These are phyloP conservation scores for Scopus umbretta DNA, from an alignment of 2,113 vertebrate species.

Conservation along the genomic window DNA sequence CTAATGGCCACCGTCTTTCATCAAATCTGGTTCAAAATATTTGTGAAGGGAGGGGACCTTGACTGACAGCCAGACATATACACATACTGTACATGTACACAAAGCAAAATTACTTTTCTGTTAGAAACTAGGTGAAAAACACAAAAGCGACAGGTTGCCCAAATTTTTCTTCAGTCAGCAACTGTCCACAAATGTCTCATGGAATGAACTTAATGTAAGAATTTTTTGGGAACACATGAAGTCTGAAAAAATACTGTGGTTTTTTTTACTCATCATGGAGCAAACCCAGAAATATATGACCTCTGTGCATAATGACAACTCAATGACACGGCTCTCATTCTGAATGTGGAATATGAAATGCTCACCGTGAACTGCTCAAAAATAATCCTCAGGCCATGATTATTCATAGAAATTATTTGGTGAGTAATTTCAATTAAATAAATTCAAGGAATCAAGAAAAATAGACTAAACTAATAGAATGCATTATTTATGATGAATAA, in stretches of 20 bases:
- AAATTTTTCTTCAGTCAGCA: background rate
- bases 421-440: conserved; percentile 66
- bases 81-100: background rate
- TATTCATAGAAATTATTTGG: conserved; percentile 66
- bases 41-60: background rate
- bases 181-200: background rate
- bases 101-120: background rate
- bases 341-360: conserved; percentile 25
- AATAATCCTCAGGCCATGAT: conserved; percentile 54
- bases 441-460: conserved; percentile 50
- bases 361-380: background rate
- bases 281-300: background rate
- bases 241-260: background rate
- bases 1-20: background rate
- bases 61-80: background rate
- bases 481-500: conserved; percentile 49
- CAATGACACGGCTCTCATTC: conserved; percentile 17
- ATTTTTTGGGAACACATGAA: background rate
- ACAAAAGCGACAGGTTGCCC: background rate
- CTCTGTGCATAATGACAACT: conserved; percentile 30
- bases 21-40: background rate
- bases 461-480: conserved; percentile 37
- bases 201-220: background rate
- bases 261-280: background rate
- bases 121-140: background rate